Evolutionary conservation across 37 sponge, comb jelly and placozoan genomes (phyloP).

Genomic region (Ephydatia muelleri): DNA sequence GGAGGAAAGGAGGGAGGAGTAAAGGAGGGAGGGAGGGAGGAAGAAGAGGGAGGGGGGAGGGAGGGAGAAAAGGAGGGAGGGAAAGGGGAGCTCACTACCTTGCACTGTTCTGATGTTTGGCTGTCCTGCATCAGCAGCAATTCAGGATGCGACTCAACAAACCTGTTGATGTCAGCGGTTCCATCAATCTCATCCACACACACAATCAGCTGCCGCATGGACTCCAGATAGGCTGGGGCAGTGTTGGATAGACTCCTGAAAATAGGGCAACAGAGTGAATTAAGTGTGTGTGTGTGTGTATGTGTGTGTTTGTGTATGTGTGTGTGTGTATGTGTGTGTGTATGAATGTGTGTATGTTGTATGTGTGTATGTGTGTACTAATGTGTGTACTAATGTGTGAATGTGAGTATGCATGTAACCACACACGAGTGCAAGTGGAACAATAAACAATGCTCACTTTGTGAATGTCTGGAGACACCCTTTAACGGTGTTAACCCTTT

Average conservation of each 20-base stretch:
- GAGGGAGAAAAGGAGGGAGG: not conserved
- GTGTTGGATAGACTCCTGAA: conserved; percentile 88
- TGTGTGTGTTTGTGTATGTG: too few relatives aligned
- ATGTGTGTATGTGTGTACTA: too few relatives aligned
- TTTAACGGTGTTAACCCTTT: conserved; percentile 61
- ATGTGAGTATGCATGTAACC: not conserved
- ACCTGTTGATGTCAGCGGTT: conserved; percentile 60
- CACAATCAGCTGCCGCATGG: conserved; percentile 73
- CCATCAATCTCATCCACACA: conserved; percentile 79
- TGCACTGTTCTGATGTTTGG: conserved; percentile 45
- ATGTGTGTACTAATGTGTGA: not conserved
- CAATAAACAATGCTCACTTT: conserved; percentile 23
- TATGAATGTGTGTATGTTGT: too few relatives aligned
- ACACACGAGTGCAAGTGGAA: not conserved
- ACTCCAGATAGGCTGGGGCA: conserved; percentile 84
- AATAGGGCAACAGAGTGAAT: not conserved
- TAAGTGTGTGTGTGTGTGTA: conserved; percentile 3
- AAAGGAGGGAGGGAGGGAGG: not conserved
- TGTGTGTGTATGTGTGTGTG: too few relatives aligned
- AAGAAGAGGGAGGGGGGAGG: not conserved
- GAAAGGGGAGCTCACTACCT: too few relatives aligned
- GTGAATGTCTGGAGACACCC: conserved; percentile 62
- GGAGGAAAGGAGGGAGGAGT: not conserved
- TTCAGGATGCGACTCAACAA: conserved; percentile 51
- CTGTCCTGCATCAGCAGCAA: conserved; percentile 6